These are phyloP conservation scores for Tetheella fluctuosa DNA, from an alignment of 2,888 invertebrate species.

Conservation along the genomic window DNA sequence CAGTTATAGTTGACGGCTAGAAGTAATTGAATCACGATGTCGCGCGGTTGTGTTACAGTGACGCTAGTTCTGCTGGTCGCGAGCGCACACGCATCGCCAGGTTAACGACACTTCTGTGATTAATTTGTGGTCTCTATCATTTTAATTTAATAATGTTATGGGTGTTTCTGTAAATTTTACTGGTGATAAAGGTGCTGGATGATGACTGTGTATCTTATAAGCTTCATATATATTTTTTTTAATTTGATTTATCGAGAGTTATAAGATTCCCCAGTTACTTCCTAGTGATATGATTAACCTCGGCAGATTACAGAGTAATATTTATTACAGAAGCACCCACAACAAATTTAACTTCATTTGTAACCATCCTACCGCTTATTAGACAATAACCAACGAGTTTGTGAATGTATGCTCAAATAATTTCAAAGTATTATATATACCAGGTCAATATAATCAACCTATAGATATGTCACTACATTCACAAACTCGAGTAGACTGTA, in stretches of 20 bases:
- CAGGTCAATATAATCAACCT: background rate
- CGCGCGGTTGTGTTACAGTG: constrained; percentile 47
- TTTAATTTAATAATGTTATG: constrained; percentile 34
- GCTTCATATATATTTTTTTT: too few species aligned
- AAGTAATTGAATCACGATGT: constrained; percentile 37
- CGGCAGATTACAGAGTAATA: too few species aligned
- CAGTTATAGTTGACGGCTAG: background rate
- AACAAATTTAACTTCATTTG: constrained; percentile 48
- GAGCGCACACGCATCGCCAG: constrained; percentile 55
- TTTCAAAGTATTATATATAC: constrained; percentile 40
- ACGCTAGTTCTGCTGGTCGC: constrained; percentile 44
- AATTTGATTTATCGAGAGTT: too few species aligned
- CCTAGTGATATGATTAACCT: background rate
- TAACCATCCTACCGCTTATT: constrained; percentile 45
- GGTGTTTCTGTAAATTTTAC: constrained; percentile 39
- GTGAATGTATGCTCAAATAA: constrained; percentile 45
- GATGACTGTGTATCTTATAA: background rate
- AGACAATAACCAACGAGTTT: constrained; percentile 56
- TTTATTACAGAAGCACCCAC: constrained; percentile 38
- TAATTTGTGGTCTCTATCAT: constrained; percentile 40
- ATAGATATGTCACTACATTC: constrained; percentile 26
- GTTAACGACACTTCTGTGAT: constrained; percentile 48
- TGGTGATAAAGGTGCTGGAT: background rate
- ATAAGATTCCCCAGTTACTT: too few species aligned
- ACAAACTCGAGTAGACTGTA: constrained; percentile 43